These are phyloP conservation scores for Philopedon plagiatum DNA, from an alignment of 2,888 invertebrate genomes.

Conservation along the genomic window DNA sequence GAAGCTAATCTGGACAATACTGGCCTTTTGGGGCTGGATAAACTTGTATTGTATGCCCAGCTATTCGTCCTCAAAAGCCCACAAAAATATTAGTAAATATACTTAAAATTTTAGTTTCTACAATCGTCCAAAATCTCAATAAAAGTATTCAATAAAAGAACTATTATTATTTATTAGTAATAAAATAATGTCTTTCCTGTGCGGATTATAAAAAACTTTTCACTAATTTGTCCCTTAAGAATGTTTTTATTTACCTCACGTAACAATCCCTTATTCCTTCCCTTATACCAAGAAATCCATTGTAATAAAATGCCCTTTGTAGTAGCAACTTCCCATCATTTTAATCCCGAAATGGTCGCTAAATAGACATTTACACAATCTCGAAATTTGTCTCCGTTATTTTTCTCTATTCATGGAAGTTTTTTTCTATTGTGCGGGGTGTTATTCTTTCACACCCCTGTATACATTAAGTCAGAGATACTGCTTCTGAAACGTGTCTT, in stretches of 20 bases:
- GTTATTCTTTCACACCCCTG: constrained; percentile 49
- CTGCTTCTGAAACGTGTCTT: constrained; percentile 42
- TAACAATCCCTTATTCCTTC: constrained; percentile 33
- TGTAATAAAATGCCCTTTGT: constrained; percentile 40
- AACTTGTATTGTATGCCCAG: too few species aligned
- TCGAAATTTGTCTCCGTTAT: constrained; percentile 46
- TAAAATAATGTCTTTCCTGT: too few species aligned
- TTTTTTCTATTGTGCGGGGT: constrained; percentile 42
- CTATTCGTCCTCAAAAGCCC: too few species aligned
- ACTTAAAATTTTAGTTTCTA: too few species aligned
- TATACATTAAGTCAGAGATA: constrained; percentile 36
- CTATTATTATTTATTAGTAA: too few species aligned
- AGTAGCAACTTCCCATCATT: constrained; percentile 21
- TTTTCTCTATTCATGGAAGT: constrained; percentile 35
- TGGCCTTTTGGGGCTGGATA: too few species aligned
- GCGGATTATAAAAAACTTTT: background rate
- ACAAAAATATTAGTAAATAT: too few species aligned
- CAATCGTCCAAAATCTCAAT: too few species aligned
- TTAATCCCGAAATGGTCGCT: constrained; percentile 45
- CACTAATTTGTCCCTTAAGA: background rate
- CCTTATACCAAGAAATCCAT: constrained; percentile 40
- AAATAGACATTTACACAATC: constrained; percentile 48
- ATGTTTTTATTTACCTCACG: constrained; percentile 24
- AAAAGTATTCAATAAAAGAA: too few species aligned
- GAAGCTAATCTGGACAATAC: too few species aligned